These are phyloP conservation scores for Hypsibius dujardini DNA, from an alignment of 1,140 invertebrate species.

Conservation along the genomic window DNA sequence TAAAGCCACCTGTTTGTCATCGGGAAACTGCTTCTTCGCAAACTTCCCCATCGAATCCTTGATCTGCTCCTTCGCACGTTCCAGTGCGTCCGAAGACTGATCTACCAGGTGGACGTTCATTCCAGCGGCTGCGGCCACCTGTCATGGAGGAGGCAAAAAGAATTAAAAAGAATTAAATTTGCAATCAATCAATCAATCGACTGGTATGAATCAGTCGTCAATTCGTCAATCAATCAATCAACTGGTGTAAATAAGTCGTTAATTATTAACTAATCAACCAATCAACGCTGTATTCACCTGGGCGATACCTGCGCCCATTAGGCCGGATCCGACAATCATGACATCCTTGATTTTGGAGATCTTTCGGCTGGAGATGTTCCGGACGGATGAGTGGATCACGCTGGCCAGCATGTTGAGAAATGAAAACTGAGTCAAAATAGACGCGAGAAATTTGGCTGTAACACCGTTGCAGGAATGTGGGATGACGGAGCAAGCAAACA, in stretches of 20 bases:
- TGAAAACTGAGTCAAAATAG: too few relatives aligned
- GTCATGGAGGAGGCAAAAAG: slow-evolving; percentile 24
- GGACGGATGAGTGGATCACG: too few relatives aligned
- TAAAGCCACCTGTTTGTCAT: slow-evolving; percentile 32
- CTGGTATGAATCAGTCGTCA: too few relatives aligned
- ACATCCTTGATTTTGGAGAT: slow-evolving; percentile 71
- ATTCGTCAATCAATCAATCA: too few relatives aligned
- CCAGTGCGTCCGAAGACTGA: slow-evolving; percentile 45
- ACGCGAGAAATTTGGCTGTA: too few relatives aligned
- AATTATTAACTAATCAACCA: slow-evolving; percentile 19
- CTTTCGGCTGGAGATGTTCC: too few relatives aligned
- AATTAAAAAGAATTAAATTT: slow-evolving; percentile 7
- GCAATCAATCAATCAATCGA: not conserved
- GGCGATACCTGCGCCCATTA: slow-evolving; percentile 71
- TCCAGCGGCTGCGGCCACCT: slow-evolving; percentile 59
- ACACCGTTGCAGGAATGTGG: too few relatives aligned
- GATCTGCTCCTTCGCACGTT: slow-evolving; percentile 50
- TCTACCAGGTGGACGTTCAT: slow-evolving; percentile 59
- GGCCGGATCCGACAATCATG: slow-evolving; percentile 61
- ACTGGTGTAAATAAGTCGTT: slow-evolving; percentile 18
- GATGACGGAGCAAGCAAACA: too few relatives aligned
- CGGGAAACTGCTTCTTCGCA: slow-evolving; percentile 58
- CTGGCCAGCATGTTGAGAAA: too few relatives aligned
- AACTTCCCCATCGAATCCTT: slow-evolving; percentile 49
- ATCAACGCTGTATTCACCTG: slow-evolving; percentile 42